Evolutionary conservation across 1,140 invertebrate genomes (phyloP), one percentile per base, ranked within the genome.

Genomic region (Tetramorium simillimum): DNA sequence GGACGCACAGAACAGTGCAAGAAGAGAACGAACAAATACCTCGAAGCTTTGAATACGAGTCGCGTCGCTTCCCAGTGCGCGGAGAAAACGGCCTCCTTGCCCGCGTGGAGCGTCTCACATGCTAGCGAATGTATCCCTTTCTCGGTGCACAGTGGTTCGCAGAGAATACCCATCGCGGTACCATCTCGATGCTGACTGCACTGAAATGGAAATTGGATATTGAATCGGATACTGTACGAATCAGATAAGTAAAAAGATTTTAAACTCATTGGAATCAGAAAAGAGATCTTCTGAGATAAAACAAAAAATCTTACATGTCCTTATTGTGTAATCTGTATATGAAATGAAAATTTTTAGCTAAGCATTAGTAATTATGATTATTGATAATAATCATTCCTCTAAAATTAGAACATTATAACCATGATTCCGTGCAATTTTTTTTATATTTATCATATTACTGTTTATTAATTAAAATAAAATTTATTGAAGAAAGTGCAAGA

Each of bases 81-180:
- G 43, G 96, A 95, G 91, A 97, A 96, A 3, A 96, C 95, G 1
- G 95, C 94, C 87, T 96, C 96, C 90, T 96, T 96, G 28, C 95
- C 96, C 24, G 94, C 93, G 85, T 96, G 95, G 58, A 96, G 96
- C 12, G 95, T 95, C 87, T 96, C 95, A 86, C 96, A 97, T 4
- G 95, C 95, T 4, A 96, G 85, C 0, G 96, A 95, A 65, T 96
- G 92, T 70, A 96, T 95, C 7, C 95, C 95, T 72, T 94, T 93
- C 78, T 95, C 93, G 14, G 94, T 88, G 91, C 96, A 97, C 3
- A 97, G 89, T 4, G 96, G 95, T 18, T 94, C 93, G 90, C 96
- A 97, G 12, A 97, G 91, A 87, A 95, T 96, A 85, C 96, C 96
- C 65, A 96, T 91, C 3, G 96, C 96, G 69, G 94, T 82, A 10